Base-by-base conservation (phyloP, 2,113 vertebrate genomes). In the Hyla sarda region DNA sequence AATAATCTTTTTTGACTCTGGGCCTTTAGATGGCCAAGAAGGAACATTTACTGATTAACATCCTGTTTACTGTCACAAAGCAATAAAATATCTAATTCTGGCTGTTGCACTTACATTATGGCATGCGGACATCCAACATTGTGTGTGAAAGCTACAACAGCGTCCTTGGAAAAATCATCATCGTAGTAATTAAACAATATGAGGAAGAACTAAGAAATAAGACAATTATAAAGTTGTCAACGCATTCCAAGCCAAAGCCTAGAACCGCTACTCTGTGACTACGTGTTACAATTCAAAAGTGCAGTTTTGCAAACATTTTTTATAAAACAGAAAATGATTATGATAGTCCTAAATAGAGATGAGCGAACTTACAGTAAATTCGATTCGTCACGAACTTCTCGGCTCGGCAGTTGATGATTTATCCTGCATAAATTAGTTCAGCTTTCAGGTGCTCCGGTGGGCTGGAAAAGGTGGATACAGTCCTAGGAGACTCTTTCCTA, bases 61-160 rank as follows among this genome's bases (percentile, higher is more conserved):
- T 82, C 81, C 81, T 82, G 81, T 82, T 82, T 82, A 82, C 47
- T 71, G 65, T 25, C 4, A 12, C 28, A 34, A 12, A 32, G 81
- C 30, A 71, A 82, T 82, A 82, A 71, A 82, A 37, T 41, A 50
- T 72, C 62, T 52, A 71, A 74, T 84, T 84, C 71, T 84, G 71
- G 71, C 69, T 19, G n/a, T n/a, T 12, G 30, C 5, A 12, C 48
- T 48, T 5, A 9, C 11, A 72, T 50, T 32, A 23, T 72, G 30
- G 62, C 47, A 37, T 71, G 65, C 45, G 19, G 21, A 82, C 81
- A 37, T 71, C 65, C 47, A 82, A 82, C 81, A 52, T 71, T 50
- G 47, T 50, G 45, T 71, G 78, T 41, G 45, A 50, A 72, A 71
- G 48, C 28, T 5, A 19, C 45, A n/a, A 5, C 5, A 19, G 28